These are phyloP conservation scores for Escarpia spicata DNA, from an alignment of 2,888 invertebrate genomes.

Conservation along the genomic window DNA sequence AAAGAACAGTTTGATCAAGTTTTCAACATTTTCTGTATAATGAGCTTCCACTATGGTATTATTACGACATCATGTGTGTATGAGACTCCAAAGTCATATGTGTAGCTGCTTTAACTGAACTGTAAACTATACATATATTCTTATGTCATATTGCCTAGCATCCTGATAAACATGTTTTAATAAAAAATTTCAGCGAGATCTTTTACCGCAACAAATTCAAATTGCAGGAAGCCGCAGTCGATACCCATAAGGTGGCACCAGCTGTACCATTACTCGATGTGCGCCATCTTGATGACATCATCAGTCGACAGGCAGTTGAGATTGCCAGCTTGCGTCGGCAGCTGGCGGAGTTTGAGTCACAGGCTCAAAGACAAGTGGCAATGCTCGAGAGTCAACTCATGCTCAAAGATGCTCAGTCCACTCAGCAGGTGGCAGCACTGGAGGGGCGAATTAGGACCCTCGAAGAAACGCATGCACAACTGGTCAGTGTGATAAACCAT, in stretches of 20 bases:
- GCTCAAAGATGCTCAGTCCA: slow-evolving; percentile 41
- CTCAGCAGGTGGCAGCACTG: slow-evolving; percentile 45
- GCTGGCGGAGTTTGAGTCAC: slow-evolving; percentile 31
- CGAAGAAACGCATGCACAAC: slow-evolving; percentile 48
- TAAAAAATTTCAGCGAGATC: not conserved
- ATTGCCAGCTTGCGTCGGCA: slow-evolving; percentile 48
- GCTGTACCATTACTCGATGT: not conserved
- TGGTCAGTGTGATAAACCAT: slow-evolving; percentile 41
- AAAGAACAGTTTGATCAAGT: too few species aligned
- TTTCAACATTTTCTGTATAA: too few species aligned
- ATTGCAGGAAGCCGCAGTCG: not conserved
- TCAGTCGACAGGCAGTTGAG: slow-evolving; percentile 50
- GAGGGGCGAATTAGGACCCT: slow-evolving; percentile 44
- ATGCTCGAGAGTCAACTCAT: slow-evolving; percentile 25
- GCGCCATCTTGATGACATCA: slow-evolving; percentile 1
- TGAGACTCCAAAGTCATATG: too few species aligned
- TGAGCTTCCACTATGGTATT: too few species aligned
- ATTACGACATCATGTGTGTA: too few species aligned
- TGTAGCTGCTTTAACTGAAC: not conserved
- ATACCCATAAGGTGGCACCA: not conserved
- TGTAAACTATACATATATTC: not conserved
- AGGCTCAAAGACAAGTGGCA: slow-evolving; percentile 22
- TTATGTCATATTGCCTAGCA: not conserved
- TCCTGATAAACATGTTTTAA: not conserved
- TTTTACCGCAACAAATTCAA: not conserved